Conservation (phyloP, 2,888 invertebrate genomes). For the Pycnomerus fuliginosus region DNA sequence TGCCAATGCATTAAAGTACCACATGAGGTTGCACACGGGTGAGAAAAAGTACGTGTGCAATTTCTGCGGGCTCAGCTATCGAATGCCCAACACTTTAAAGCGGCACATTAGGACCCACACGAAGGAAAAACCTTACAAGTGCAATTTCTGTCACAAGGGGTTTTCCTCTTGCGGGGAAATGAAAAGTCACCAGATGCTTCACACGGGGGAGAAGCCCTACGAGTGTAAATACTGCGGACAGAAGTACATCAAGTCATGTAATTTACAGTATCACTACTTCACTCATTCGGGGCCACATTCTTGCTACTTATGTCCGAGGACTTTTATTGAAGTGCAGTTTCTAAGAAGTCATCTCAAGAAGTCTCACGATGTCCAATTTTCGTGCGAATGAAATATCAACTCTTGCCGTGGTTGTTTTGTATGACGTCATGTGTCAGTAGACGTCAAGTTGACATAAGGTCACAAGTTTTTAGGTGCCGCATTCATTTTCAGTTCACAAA, state of each 20-base stretch:
- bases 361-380: too few species aligned
- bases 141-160: slow-evolving; percentile 71
- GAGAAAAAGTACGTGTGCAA: slow-evolving; percentile 38
- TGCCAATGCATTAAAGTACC: slow-evolving; percentile 27
- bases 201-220: slow-evolving; percentile 53
- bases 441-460: too few species aligned
- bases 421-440: too few species aligned
- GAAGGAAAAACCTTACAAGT: slow-evolving; percentile 76
- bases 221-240: slow-evolving; percentile 53
- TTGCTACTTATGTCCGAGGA: slow-evolving; percentile 34
- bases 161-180: slow-evolving; percentile 70
- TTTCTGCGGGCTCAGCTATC: slow-evolving; percentile 34
- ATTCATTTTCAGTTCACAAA: too few species aligned
- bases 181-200: slow-evolving; percentile 40
- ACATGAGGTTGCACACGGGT: slow-evolving; percentile 32
- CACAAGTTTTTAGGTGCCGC: too few species aligned
- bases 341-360: slow-evolving; percentile 35
- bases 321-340: slow-evolving; percentile 32
- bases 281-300: slow-evolving; percentile 50
- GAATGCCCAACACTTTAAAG: slow-evolving; percentile 55
- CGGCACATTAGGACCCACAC: slow-evolving; percentile 79
- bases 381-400: too few species aligned
- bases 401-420: too few species aligned
- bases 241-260: slow-evolving; percentile 49
- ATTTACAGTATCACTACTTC: slow-evolving; percentile 54